phyloP scores from a whole-genome alignment of 2,888 invertebrate genomes.

The Tolmerus cingulatus region DNA sequence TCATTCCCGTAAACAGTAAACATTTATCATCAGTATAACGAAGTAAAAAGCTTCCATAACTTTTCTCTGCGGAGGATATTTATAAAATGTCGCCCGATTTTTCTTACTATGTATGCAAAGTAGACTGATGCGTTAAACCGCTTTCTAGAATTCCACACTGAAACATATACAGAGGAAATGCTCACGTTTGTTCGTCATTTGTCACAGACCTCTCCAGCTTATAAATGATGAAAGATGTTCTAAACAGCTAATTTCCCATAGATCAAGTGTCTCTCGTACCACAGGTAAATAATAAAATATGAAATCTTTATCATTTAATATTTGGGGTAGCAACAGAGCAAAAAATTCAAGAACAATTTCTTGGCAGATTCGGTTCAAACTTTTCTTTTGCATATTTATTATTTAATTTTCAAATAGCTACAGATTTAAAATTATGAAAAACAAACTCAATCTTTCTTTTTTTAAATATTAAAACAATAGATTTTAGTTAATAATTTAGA shows the following conservation, averaged over 20 bases:
- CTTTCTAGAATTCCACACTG: neutral
- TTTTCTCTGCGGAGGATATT: neutral
- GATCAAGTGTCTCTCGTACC: neutral
- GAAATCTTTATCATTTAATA: neutral
- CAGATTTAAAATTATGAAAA: too few species aligned
- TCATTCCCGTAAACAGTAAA: neutral
- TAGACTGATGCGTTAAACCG: neutral
- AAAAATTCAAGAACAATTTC: neutral
- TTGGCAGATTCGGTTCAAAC: neutral
- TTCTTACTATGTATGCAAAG: neutral
- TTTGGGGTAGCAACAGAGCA: neutral
- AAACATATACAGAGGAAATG: neutral
- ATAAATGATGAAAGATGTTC: too few species aligned
- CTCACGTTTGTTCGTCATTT: neutral
- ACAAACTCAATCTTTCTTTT: too few species aligned
- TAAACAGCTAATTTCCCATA: neutral
- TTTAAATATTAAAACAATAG: too few species aligned
- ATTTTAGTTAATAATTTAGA: too few species aligned
- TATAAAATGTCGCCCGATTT: neutral
- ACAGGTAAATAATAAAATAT: neutral
- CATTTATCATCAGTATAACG: neutral
- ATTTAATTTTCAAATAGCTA: too few species aligned
- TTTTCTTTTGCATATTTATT: neutral
- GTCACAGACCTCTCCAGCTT: neutral
- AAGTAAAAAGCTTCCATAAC: neutral